phyloP scores from a whole-genome alignment of 1,140 invertebrate genomes.

The Scaptomyza graminum region DNA sequence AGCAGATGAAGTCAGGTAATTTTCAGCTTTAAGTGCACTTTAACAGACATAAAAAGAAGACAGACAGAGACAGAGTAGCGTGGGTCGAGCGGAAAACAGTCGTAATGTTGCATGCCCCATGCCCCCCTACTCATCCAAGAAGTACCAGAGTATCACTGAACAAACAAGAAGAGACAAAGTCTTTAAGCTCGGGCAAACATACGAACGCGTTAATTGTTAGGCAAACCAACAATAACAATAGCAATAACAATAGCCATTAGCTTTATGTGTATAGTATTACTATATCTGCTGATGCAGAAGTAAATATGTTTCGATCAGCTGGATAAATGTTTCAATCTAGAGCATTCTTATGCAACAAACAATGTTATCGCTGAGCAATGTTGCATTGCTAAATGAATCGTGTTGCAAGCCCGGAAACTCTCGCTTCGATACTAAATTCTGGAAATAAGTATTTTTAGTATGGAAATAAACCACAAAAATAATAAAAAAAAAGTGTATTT shows the following conservation, averaged over 20 bases:
- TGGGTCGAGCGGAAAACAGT: background rate
- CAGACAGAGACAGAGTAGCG: background rate
- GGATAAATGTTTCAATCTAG: too few species aligned
- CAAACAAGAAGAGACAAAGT: constrained; percentile 13
- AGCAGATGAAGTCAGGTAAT: constrained; percentile 64
- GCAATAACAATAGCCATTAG: constrained; percentile 15
- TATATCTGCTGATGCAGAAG: background rate
- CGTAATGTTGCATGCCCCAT: constrained; percentile 15
- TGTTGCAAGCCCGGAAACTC: background rate
- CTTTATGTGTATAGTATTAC: background rate
- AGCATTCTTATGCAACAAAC: too few species aligned
- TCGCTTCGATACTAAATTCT: too few species aligned
- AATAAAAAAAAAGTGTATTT: background rate
- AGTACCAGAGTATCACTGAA: constrained; percentile 31
- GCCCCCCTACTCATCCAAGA: background rate
- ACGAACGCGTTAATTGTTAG: constrained; percentile 55
- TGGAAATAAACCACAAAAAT: background rate
- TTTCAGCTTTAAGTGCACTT: constrained; percentile 62
- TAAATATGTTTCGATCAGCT: too few species aligned
- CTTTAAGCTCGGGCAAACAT: constrained; percentile 11
- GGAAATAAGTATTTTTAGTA: too few species aligned
- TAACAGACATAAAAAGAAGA: constrained; percentile 10
- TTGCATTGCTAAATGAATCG: too few species aligned
- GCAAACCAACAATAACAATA: constrained; percentile 19
- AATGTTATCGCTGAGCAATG: too few species aligned